Base-by-base conservation (phyloP, 2,888 invertebrate species). In the Parasteatoda lunata region DNA sequence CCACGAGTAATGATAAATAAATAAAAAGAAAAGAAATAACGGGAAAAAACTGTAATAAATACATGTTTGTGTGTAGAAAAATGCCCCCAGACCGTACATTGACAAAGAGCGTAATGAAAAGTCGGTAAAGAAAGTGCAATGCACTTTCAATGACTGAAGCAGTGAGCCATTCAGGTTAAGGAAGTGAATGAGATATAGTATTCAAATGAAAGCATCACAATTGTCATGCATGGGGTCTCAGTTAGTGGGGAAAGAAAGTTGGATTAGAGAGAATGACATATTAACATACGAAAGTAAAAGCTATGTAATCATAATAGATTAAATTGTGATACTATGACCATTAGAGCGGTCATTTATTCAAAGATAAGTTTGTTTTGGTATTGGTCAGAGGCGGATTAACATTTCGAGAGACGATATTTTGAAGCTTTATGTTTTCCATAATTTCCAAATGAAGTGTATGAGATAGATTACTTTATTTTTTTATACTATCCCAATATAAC, bases 61-160 rank as follows among this genome's bases (percentile, higher is more conserved):
- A 68, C 68, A 52, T 77, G 77, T 77, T 68, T 77, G 71, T 66
- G 68, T 80, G 71, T 59, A 6, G 71, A 7, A 49, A 68, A 30
- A 49, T 51, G 15, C 54, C 52, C 73, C 15, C 69, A 59, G 51
- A 81, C 66, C 81, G 75, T 80, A 65, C 80, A 45, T 49, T 75
- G 73, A 47, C 68, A 68, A 65, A 49, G 65, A 76, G 30, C 30
- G 30, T 30, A 30, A 30, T 30, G 30, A 76, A 77, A 66, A 48
- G 45, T 30, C 79, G 48, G 47, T n/a, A 15, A 69, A 72, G 80
- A 81, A 71, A 81, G 81, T 75, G 81, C 81, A 69, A 48, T 81
- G 81, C 75, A 81, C 81, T 81, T 54, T 70, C 9, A 13, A n/a
- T 47, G 72, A 66, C 73, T 72, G 30, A 59, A 48, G 79, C 79